A percentile compares a stretch with the other conserved stretches of the same genome.
phyloP scores from a whole-genome alignment of 37 sponge, comb jelly and placozoan species.

The Halichondria panicea region DNA sequence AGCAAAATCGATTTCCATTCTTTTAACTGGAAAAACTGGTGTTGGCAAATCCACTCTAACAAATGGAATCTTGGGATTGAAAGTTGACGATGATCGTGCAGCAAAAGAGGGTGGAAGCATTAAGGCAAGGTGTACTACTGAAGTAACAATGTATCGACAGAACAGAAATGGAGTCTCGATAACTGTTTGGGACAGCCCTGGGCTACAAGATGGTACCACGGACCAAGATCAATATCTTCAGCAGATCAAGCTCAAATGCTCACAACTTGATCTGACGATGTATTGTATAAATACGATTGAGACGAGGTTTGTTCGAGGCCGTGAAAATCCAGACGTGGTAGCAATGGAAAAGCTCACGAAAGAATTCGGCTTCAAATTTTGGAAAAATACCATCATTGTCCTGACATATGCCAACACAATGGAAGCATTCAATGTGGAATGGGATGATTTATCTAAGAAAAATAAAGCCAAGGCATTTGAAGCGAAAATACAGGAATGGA shows the following conservation, averaged over 20 bases:
- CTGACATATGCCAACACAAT: slow-evolving; percentile 8
- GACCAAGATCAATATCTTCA: neutral
- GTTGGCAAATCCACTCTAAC: too few species aligned
- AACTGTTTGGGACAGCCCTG: slow-evolving; percentile 2
- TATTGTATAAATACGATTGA: neutral
- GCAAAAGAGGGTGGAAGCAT: neutral
- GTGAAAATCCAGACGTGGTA: neutral
- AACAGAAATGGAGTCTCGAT: neutral
- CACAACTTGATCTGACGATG: slow-evolving; percentile 1
- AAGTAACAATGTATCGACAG: neutral
- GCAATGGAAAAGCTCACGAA: slow-evolving; percentile 10
- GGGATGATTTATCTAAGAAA: neutral
- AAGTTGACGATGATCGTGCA: neutral
- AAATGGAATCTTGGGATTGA: too few species aligned
- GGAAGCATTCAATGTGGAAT: neutral
- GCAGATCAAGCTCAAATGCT: neutral
- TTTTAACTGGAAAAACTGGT: too few species aligned
- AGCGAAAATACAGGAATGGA: neutral
- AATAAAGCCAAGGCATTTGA: neutral
- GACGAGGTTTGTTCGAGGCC: neutral
- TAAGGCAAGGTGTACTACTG: too few species aligned
- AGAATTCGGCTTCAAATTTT: neutral
- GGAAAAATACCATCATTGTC: slow-evolving; percentile 2
- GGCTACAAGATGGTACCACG: slow-evolving; percentile 11
- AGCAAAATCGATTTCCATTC: too few species aligned